Percentiles rank a stretch among this genome's conserved stretches.
Evolutionary conservation across 1,140 invertebrate genomes (phyloP).

Genomic region (Homarus americanus): DNA sequence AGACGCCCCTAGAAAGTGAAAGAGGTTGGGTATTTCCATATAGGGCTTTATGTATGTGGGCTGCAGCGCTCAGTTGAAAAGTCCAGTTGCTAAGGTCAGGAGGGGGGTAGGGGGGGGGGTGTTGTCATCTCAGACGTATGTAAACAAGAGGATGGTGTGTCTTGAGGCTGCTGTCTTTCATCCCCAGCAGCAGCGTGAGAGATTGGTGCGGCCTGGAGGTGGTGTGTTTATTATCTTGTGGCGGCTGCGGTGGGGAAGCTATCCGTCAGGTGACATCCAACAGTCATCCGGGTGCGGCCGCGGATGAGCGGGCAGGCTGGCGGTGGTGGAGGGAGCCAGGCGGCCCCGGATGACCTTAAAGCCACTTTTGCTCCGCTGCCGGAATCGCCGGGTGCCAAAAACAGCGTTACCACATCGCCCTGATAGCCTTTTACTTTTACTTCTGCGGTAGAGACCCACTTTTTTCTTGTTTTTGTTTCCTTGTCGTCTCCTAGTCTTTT

Average conservation of each 20-base stretch:
- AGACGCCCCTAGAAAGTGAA: constrained; percentile 59
- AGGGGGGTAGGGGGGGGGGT: constrained; percentile 62
- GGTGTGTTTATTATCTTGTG: too few species aligned
- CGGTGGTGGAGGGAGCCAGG: constrained; percentile 7
- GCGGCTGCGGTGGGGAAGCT: neutral
- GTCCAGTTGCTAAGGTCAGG: constrained; percentile 75
- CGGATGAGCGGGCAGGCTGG: neutral
- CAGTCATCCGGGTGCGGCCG: neutral
- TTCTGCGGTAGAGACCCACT: neutral
- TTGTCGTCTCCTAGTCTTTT: neutral
- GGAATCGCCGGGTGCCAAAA: constrained; percentile 62
- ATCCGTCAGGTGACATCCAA: constrained; percentile 1
- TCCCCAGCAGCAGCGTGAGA: too few species aligned
- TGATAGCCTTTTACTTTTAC: constrained; percentile 58
- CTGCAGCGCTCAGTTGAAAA: neutral
- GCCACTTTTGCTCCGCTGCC: constrained; percentile 69
- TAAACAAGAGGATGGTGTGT: neutral
- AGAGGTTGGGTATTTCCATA: constrained; percentile 44
- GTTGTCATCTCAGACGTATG: neutral
- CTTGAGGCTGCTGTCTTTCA: too few species aligned
- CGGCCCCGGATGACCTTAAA: constrained; percentile 68
- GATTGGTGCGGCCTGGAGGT: neutral
- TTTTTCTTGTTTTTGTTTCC: neutral
- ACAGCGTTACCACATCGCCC: constrained; percentile 55
- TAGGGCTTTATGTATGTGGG: neutral